Percentiles rank a stretch among this genome's conserved stretches.
Conservation (phyloP, 2,113 vertebrate species). For the Chloroceryle aenea region DNA sequence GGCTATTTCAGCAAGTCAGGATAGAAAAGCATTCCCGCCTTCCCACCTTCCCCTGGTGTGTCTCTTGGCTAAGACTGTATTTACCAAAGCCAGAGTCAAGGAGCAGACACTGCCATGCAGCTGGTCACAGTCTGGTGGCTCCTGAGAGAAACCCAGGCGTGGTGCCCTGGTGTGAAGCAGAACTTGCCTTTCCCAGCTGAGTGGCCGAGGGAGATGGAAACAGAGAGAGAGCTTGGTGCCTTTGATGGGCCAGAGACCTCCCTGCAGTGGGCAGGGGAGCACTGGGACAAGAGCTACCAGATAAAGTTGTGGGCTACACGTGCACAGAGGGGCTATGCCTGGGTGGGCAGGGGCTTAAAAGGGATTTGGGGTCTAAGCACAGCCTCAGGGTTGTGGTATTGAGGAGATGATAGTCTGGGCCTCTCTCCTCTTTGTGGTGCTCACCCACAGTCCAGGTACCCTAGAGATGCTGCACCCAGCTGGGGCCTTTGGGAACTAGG, state of each 20-base stretch:
- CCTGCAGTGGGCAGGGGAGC: no score
- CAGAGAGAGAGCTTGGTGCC: accelerated
- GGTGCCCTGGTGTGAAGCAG: neutral
- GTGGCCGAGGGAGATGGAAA: neutral
- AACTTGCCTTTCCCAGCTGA: neutral
- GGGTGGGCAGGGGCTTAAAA: neutral
- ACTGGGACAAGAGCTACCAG: neutral
- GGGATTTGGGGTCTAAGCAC: neutral
- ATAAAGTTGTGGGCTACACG: accelerated
- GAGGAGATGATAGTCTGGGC: neutral
- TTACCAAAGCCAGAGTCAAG: neutral
- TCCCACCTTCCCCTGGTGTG: no score
- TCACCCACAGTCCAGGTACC: neutral
- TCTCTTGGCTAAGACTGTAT: accelerated
- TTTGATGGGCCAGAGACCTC: neutral
- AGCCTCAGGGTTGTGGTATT: neutral
- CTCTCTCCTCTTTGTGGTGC: neutral
- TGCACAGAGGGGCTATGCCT: neutral
- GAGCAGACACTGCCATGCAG: no score
- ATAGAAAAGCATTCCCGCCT: no score
- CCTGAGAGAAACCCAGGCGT: neutral
- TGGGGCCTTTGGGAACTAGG: neutral
- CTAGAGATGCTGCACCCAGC: neutral
- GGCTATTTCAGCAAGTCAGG: no score
- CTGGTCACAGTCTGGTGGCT: neutral